Conservation (phyloP, 1,140 invertebrate species). For the Neotoxoptera formosana region DNA sequence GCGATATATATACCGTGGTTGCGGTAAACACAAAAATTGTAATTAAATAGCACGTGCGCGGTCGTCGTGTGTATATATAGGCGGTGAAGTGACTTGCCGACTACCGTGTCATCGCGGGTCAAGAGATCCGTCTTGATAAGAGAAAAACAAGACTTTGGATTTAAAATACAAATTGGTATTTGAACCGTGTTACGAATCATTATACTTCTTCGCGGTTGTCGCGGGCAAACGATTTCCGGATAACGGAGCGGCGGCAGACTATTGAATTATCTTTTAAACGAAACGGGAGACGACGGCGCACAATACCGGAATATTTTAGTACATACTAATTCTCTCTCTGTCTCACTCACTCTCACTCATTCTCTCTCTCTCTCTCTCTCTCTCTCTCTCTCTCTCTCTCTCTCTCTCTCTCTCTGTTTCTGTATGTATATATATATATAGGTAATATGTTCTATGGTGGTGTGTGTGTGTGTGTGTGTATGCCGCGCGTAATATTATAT, state of each 20-base stretch:
- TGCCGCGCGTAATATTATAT: neutral
- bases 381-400: neutral
- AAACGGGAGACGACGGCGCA: neutral
- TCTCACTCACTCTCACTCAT: too few species aligned
- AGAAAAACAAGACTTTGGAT: neutral
- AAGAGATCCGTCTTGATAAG: neutral
- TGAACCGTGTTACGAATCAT: neutral
- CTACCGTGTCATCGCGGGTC: neutral
- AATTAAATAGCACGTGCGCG: neutral
- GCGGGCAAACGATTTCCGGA: neutral
- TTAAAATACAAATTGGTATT: neutral
- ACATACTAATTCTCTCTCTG: neutral
- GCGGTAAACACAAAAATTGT: neutral
- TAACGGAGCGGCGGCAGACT: neutral
- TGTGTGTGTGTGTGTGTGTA: neutral
- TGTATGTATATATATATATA: neutral
- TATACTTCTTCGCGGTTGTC: neutral
- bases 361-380: neutral
- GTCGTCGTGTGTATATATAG: neutral
- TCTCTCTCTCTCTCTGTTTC: neutral
- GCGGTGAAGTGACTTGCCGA: neutral
- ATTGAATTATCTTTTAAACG: slow-evolving; percentile 6
- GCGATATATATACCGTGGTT: too few species aligned
- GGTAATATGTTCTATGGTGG: neutral
- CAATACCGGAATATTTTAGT: slow-evolving; percentile 12